Evolutionary conservation across 2,113 vertebrate species (phyloP).

Genomic region (Takifugu bimaculatus): DNA sequence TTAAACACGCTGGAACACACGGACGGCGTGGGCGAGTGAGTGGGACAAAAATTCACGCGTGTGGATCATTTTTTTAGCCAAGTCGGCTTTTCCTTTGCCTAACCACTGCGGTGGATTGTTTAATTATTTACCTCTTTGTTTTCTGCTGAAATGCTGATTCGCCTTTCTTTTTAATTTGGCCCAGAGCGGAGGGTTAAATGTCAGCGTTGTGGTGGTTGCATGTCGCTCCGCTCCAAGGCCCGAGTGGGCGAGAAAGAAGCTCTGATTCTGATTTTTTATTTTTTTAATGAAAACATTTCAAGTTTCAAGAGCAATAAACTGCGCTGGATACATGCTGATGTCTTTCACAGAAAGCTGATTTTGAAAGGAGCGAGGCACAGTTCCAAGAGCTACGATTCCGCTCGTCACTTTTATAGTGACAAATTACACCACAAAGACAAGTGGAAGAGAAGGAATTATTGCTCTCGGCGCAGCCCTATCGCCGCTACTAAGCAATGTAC

Average conservation of each 20-base stretch:
- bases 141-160: slow-evolving; percentile 86
- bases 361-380: slow-evolving; percentile 56
- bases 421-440: slow-evolving; percentile 71
- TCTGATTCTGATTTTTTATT: not conserved
- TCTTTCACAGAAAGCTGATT: slow-evolving; percentile 53
- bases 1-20: slow-evolving; percentile 76
- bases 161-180: slow-evolving; percentile 59
- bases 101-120: slow-evolving; percentile 74
- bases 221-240: slow-evolving; percentile 7
- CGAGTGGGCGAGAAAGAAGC: not conserved
- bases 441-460: slow-evolving; percentile 67
- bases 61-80: slow-evolving; percentile 82
- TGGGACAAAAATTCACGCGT: slow-evolving; percentile 81
- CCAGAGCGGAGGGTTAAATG: slow-evolving; percentile 57
- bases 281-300: slow-evolving; percentile 16
- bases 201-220: slow-evolving; percentile 31
- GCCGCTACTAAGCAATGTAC: slow-evolving; percentile 49
- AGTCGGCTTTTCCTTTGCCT: slow-evolving; percentile 72
- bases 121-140: slow-evolving; percentile 93
- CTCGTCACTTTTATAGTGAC: slow-evolving; percentile 69
- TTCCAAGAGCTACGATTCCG: slow-evolving; percentile 64
- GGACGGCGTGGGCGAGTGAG: slow-evolving; percentile 86
- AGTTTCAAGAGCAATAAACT: slow-evolving; percentile 27
- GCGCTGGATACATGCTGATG: slow-evolving; percentile 40
- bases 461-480: slow-evolving; percentile 58